Percentiles rank a stretch among this genome's conserved stretches.
Conservation (phyloP, 2,888 invertebrate species). For the Poecilobothrus nobilitatus region DNA sequence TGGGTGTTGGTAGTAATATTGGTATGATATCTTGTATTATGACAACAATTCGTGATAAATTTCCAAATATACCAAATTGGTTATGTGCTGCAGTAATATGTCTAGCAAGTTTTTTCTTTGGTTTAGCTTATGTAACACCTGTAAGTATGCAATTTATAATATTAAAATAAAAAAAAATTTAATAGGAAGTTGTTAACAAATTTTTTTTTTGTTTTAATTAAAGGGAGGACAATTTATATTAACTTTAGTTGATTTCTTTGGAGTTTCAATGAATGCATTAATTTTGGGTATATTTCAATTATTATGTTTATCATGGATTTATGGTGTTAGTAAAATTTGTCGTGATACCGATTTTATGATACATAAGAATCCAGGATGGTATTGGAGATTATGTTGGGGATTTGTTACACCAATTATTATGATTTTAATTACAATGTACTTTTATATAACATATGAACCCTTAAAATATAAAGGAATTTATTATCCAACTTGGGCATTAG, state of each 20-base stretch:
- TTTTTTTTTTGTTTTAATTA: constrained; percentile 11
- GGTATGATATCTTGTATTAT: constrained; percentile 46
- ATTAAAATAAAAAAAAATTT: background rate
- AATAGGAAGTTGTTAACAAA: background rate
- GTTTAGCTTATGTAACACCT: constrained; percentile 58
- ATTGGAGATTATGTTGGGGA: constrained; percentile 76
- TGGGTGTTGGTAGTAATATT: constrained; percentile 49
- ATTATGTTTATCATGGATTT: constrained; percentile 63
- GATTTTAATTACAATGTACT: constrained; percentile 62
- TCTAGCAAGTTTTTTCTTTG: constrained; percentile 48
- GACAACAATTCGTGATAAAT: constrained; percentile 46
- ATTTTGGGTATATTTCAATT: constrained; percentile 58
- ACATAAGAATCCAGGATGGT: constrained; percentile 55
- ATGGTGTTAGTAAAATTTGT: constrained; percentile 59
- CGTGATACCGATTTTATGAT: constrained; percentile 75
- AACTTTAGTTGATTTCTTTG: constrained; percentile 64
- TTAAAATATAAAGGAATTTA: constrained; percentile 51
- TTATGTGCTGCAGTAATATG: constrained; percentile 47
- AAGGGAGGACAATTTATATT: constrained; percentile 68
- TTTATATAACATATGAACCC: constrained; percentile 52
- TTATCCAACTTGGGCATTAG: constrained; percentile 56
- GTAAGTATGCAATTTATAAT: constrained; percentile 40
- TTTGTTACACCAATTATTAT: constrained; percentile 63
- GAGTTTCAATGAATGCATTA: constrained; percentile 65
- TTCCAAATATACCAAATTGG: constrained; percentile 46